Percentiles rank a stretch among this genome's conserved stretches.
phyloP scores from a whole-genome alignment of 2,113 vertebrate species.

The Hyperopisus bebe region DNA sequence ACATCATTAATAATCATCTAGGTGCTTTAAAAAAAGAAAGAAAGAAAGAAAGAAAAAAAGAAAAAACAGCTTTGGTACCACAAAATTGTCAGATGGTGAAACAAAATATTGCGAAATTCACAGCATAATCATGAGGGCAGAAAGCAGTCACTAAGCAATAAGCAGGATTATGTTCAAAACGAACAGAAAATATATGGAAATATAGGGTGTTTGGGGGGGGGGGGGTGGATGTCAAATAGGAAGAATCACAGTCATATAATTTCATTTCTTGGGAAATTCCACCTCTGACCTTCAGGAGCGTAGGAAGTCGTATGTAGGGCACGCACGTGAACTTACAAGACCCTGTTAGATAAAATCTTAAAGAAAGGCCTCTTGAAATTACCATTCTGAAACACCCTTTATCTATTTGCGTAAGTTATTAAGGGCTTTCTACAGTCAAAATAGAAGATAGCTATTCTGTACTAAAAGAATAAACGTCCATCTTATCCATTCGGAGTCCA shows the following conservation, averaged over 20 bases:
- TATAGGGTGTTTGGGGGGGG: slow-evolving; percentile 85
- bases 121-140: slow-evolving; percentile 99
- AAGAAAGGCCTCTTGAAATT: slow-evolving; percentile 97
- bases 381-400: slow-evolving; percentile 81
- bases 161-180: slow-evolving; percentile 83
- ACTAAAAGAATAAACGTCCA: slow-evolving; percentile 84
- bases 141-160: slow-evolving; percentile 99
- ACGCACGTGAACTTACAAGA: slow-evolving; percentile 96
- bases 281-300: slow-evolving; percentile 87
- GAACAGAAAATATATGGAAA: slow-evolving; percentile 91
- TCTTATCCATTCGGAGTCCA: slow-evolving; percentile 82
- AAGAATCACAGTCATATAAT: slow-evolving; percentile 93
- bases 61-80: slow-evolving; percentile 99
- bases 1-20: slow-evolving; percentile 99
- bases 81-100: slow-evolving; percentile 96
- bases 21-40: slow-evolving; percentile 78
- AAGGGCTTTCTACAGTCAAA: slow-evolving; percentile 91
- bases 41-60: slow-evolving; percentile 58
- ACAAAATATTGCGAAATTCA: slow-evolving; percentile 99
- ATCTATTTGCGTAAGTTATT: slow-evolving; percentile 79
- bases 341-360: slow-evolving; percentile 94
- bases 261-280: slow-evolving; percentile 90
- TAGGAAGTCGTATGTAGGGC: slow-evolving; percentile 96
- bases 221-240: slow-evolving; percentile 60
- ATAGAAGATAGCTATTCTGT: slow-evolving; percentile 95